Evolutionary conservation across 92 coral and sea anemone species (phyloP), one percentile per base, ranked within the genome.

Genomic region (Zoanthus gigantus): DNA sequence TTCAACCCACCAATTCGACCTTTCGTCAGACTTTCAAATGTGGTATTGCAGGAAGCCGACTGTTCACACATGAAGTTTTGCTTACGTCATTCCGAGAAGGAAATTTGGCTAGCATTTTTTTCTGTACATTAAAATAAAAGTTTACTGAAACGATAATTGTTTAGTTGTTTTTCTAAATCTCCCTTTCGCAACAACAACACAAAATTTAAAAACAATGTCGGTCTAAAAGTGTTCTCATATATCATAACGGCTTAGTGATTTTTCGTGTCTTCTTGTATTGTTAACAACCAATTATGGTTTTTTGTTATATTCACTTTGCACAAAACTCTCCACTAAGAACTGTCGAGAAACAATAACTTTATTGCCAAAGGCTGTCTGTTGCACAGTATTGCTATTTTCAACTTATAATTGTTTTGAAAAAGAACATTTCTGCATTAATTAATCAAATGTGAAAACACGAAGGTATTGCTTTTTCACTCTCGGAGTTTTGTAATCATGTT

Each of bases 1-100:
- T 81, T 81, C 75, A 50, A 65, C 75, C 63, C 85, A 65, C 74
- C 60, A 63, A 65, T 44, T 11, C 75, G 75, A 81, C 85, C 74
- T 66, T 63, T 63, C 75, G 61, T 65, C 47, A 66, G 42, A 28
- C 53, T 45, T 66, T 81, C 60, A 34, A 57, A 67, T 47, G 85
- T 66, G 85, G 85, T 81, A 65, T 79, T 63, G 10, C 57, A 81
- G 16, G 42, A 46, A 18, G 65, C 45, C 76, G 46, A 66, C 47
- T 2, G 48, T 34, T 44, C 63, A 28, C 74, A 47, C 37, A 46
- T 74, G 42, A 42, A 58, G 57, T 44, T 7, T 46, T 81, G 74
- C 73, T 23, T 28, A 63, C 58, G 85, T 81, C 75, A 63, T 47
- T 66, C 56, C 12, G 44, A 28, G 63, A 80, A 18, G 2, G 7